These are phyloP conservation scores for Crambe crambe DNA, from an alignment of 37 sponge, comb jelly and placozoan genomes.

Conservation along the genomic window DNA sequence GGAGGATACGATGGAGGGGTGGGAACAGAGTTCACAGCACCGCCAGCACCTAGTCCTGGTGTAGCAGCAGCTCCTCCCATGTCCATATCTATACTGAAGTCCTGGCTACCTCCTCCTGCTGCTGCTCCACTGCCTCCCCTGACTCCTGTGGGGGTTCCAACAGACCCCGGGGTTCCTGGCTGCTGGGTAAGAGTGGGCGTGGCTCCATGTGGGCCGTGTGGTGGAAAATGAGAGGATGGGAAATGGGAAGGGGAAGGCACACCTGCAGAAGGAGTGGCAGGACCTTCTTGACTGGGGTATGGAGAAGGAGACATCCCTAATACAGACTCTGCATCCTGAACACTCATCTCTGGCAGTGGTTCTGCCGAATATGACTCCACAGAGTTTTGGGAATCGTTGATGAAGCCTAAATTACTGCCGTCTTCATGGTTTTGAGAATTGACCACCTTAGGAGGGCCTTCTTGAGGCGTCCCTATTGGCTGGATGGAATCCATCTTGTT, in stretches of 20 bases:
- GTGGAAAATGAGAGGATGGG: slow-evolving; percentile 18
- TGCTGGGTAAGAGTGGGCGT: neutral
- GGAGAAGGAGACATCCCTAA: slow-evolving; percentile 48
- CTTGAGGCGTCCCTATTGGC: no score
- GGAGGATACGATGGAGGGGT: slow-evolving; percentile 35
- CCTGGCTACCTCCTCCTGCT: neutral
- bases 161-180: slow-evolving; percentile 9
- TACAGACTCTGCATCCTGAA: slow-evolving; percentile 61
- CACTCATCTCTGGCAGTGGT: slow-evolving; percentile 61
- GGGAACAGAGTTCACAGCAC: neutral
- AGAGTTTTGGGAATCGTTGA: slow-evolving; percentile 27
- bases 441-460: neutral
- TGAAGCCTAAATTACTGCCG: neutral
- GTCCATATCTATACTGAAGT: slow-evolving; percentile 17
- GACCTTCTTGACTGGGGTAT: slow-evolving; percentile 24
- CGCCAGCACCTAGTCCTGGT: neutral
- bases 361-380: slow-evolving; percentile 26
- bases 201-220: neutral
- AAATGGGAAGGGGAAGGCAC: slow-evolving; percentile 7
- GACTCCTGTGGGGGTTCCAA: neutral
- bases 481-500: no score
- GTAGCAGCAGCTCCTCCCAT: slow-evolving; percentile 7
- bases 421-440: neutral
- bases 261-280: slow-evolving; percentile 25
- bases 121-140: neutral